These are phyloP conservation scores for Australoheros scitulus DNA, from an alignment of 2,113 vertebrate species.

Conservation along the genomic window DNA sequence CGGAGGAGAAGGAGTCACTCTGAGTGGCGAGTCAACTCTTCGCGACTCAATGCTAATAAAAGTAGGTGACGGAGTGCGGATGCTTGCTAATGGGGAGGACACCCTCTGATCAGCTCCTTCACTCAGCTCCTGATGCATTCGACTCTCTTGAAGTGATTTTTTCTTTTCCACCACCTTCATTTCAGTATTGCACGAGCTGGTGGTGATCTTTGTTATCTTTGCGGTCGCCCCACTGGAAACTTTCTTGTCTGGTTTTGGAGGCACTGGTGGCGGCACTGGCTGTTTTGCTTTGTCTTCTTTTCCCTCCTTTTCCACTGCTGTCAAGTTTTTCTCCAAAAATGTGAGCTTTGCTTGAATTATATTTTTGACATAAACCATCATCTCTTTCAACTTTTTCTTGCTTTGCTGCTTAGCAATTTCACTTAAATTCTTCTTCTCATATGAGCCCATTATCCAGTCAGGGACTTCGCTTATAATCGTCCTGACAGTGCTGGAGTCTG, in stretches of 20 bases:
- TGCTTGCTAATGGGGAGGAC: slow-evolving; percentile 79
- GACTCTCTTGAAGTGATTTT: slow-evolving; percentile 62
- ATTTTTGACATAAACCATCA: slow-evolving; percentile 79
- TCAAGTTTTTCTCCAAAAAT: slow-evolving; percentile 73
- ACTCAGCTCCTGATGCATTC: slow-evolving; percentile 52
- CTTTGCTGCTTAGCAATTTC: slow-evolving; percentile 76
- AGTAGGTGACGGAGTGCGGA: slow-evolving; percentile 86
- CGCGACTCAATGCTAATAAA: slow-evolving; percentile 91
- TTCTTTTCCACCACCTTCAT: slow-evolving; percentile 71
- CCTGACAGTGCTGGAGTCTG: slow-evolving; percentile 79
- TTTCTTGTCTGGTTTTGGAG: slow-evolving; percentile 66
- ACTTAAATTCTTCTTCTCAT: slow-evolving; percentile 78
- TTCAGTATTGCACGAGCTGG: slow-evolving; percentile 71
- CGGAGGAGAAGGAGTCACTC: slow-evolving; percentile 77
- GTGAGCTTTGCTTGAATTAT: slow-evolving; percentile 79
- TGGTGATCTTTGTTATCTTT: slow-evolving; percentile 76
- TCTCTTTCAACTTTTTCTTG: slow-evolving; percentile 85
- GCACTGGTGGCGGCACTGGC: not conserved
- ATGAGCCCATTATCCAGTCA: slow-evolving; percentile 81
- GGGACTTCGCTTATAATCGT: slow-evolving; percentile 80
- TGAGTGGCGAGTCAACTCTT: slow-evolving; percentile 78
- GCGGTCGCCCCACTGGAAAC: slow-evolving; percentile 49
- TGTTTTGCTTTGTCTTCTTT: slow-evolving; percentile 56
- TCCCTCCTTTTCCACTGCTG: slow-evolving; percentile 62
- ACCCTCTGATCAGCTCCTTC: slow-evolving; percentile 67